Base-by-base conservation (phyloP, 2,888 invertebrate genomes). In the Rhamphomyia laevipes region DNA sequence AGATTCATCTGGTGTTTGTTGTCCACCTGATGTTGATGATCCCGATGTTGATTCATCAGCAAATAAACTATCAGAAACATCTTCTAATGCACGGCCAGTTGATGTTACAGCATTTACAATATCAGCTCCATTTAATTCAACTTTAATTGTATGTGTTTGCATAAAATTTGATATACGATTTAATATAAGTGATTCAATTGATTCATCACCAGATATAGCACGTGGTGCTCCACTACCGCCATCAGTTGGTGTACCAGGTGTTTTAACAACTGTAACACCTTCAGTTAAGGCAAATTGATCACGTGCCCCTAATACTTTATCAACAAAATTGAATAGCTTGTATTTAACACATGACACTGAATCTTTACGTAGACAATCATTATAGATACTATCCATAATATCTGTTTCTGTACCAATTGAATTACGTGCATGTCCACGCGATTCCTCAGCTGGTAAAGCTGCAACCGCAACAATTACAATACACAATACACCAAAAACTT, bases 321-420 rank as follows among this genome's bases (percentile, higher is more conserved):
- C 89, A 57, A 89, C 85, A 70, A 83, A 87, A 18, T 85, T 82
- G 74, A 88, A 86, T 64, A 89, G 79, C 67, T 88, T 89, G 75
- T 86, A 86, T 69, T 88, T 89, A 61, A 89, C 80, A 68, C 89
- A 89, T 68, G 84, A 82, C 58, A 85, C 81, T 27, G 88, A 86
- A 64, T 88, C 88, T 70, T 88, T 89, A 61, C 81, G 78, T 55
- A 86, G 71, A 65, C 89, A 89, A 62, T 89, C 89, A 60, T 75
- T 75, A 67, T 83, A 83, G 64, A 82, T 82, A 61, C 81, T 74
- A 61, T 84, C 82, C 74, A 88, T 81, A 52, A 87, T 77, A 60
- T 89, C 88, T 64, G 84, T 86, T 60, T 85, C 85, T 46, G 78
- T 76, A 60, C 81, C 80, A 56, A 79, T 74, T 56, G 77, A 72